phyloP scores from a whole-genome alignment of 2,888 invertebrate genomes.

The Cosmia trapezina region DNA sequence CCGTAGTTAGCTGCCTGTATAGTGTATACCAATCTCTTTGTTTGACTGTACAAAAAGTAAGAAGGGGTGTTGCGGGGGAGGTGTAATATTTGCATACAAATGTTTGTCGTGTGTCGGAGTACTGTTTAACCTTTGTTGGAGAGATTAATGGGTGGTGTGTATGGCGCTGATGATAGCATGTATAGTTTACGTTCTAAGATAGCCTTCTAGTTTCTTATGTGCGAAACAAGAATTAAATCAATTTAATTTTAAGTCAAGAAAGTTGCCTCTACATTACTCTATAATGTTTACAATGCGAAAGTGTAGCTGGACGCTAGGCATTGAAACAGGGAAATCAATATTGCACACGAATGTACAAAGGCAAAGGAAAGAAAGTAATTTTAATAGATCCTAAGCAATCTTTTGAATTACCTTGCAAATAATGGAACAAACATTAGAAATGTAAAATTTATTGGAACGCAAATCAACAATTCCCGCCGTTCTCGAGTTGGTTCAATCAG shows the following conservation, averaged over 20 bases:
- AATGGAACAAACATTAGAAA: slow-evolving; percentile 1
- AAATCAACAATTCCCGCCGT: slow-evolving; percentile 22
- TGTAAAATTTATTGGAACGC: slow-evolving; percentile 6
- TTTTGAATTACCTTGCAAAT: background rate
- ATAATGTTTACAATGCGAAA: background rate
- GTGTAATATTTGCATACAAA: slow-evolving; percentile 62
- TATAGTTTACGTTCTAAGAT: slow-evolving; percentile 24
- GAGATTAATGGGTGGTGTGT: slow-evolving; percentile 45
- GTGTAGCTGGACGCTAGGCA: background rate
- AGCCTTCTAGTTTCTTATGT: background rate
- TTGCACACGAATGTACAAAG: background rate
- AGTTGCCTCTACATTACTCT: background rate
- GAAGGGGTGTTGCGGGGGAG: background rate
- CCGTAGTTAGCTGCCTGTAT: background rate
- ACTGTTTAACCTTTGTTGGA: slow-evolving; percentile 55
- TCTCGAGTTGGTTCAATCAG: slow-evolving; percentile 37
- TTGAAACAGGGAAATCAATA: background rate
- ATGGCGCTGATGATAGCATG: slow-evolving; percentile 16
- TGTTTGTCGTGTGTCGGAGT: slow-evolving; percentile 56
- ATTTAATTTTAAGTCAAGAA: background rate
- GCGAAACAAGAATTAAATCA: background rate
- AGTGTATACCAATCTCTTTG: slow-evolving; percentile 3
- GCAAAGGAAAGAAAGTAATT: background rate
- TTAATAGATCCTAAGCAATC: background rate
- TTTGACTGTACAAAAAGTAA: slow-evolving; percentile 12